Percentiles rank a stretch among this genome's conserved stretches.
phyloP scores from a whole-genome alignment of 2,888 invertebrate genomes.

The Orthonychiurus folsomi region DNA sequence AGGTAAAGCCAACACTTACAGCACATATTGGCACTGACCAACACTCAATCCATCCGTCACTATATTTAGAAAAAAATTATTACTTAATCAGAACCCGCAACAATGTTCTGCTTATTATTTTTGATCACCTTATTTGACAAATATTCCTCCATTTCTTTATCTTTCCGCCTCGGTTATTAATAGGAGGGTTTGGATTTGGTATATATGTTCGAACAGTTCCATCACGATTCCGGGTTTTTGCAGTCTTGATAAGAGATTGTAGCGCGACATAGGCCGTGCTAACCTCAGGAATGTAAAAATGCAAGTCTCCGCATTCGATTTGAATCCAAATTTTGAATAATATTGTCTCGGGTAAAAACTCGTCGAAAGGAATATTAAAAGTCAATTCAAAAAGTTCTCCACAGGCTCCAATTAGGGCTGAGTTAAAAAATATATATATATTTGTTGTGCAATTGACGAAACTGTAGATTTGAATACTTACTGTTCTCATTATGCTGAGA shows the following conservation, averaged over 20 bases:
- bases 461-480: conserved; percentile 37
- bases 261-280: conserved; percentile 77
- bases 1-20: conserved; percentile 78
- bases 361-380: conserved; percentile 86
- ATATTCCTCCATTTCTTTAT: conserved; percentile 68
- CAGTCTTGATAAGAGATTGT: conserved; percentile 74
- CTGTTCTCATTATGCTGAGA: conserved; percentile 91
- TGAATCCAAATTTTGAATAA: conserved; percentile 87
- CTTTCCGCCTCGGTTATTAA: conserved; percentile 18
- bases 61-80: conserved; percentile 27
- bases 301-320: conserved; percentile 85
- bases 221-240: conserved; percentile 71
- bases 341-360: conserved; percentile 83
- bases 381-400: conserved; percentile 88
- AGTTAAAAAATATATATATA: conserved; percentile 25
- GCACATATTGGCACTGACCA: conserved; percentile 94
- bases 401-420: conserved; percentile 77
- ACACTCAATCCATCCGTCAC: conserved; percentile 83
- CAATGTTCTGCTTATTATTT: neutral
- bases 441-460: neutral
- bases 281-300: conserved; percentile 81
- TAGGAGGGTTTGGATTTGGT: conserved; percentile 41
- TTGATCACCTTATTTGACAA: conserved; percentile 54
- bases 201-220: conserved; percentile 51
- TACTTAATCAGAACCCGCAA: neutral